Conservation (phyloP, 2,888 invertebrate genomes). For the Hemaris fuciformis region DNA sequence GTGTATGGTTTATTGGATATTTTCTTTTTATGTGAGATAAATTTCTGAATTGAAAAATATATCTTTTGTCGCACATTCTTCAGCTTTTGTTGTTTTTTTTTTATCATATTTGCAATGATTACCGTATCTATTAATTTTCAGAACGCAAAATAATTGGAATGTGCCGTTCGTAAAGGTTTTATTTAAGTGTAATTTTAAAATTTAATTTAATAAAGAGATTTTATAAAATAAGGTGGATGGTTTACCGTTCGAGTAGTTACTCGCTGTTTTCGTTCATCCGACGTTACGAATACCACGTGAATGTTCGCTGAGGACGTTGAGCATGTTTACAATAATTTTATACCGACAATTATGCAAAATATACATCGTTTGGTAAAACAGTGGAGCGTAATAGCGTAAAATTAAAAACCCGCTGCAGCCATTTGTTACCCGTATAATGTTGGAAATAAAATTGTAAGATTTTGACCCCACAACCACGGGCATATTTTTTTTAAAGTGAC, state of each 20-base stretch:
- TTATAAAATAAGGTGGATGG: not conserved
- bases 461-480: not conserved
- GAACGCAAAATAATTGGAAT: too few species aligned
- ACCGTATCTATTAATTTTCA: too few species aligned
- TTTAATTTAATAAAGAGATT: too few species aligned
- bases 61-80: not conserved
- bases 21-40: not conserved
- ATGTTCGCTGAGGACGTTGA: not conserved
- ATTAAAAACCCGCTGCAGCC: not conserved
- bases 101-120: not conserved
- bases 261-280: not conserved
- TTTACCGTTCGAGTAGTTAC: not conserved
- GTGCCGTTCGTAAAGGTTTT: too few species aligned
- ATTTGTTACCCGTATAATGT: not conserved
- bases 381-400: not conserved
- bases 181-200: too few species aligned
- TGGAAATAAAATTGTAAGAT: not conserved
- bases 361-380: slow-evolving; percentile 12
- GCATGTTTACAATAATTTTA: slow-evolving; percentile 3
- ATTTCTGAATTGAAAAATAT: not conserved
- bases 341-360: slow-evolving; percentile 16
- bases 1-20: not conserved
- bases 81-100: not conserved
- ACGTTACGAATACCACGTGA: not conserved
- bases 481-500: not conserved